Percentiles rank a stretch among this genome's conserved stretches.
Conservation (phyloP, 2,113 vertebrate species). For the Athene cunicularia region DNA sequence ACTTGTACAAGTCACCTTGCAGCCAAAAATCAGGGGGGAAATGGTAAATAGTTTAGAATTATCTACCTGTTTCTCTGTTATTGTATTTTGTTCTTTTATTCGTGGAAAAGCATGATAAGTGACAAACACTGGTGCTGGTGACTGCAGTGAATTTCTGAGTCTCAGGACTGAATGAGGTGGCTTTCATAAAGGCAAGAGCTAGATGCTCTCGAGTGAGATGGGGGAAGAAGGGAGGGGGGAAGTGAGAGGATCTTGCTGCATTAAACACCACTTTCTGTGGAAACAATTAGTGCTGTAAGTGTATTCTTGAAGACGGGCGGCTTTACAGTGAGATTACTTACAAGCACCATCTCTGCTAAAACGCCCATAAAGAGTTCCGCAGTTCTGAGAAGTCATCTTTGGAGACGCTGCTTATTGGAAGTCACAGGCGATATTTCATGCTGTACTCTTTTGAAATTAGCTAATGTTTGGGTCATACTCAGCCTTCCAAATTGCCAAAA, state of each 20-base stretch:
- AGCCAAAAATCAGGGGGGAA: background rate
- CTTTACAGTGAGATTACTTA: conserved; percentile 76
- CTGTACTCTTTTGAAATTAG: conserved; percentile 62
- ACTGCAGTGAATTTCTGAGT: background rate
- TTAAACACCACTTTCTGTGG: conserved; percentile 79
- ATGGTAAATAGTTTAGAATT: background rate
- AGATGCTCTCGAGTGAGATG: conserved; percentile 11
- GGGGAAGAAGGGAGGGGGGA: conserved; percentile 2
- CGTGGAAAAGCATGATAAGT: background rate
- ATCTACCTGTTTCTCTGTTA: background rate
- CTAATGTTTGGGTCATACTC: conserved; percentile 66
- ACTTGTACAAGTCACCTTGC: background rate
- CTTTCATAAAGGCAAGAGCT: conserved; percentile 27
- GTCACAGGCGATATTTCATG: conserved; percentile 55
- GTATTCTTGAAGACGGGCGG: conserved; percentile 71
- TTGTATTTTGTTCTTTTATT: background rate
- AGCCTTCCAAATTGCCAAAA: conserved; percentile 38
- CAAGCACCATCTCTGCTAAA: conserved; percentile 71
- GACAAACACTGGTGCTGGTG: background rate
- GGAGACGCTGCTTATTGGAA: conserved; percentile 76
- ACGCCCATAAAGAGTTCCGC: conserved; percentile 72
- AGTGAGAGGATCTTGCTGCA: conserved; percentile 65
- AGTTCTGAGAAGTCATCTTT: conserved; percentile 75
- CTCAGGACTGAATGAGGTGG: background rate
- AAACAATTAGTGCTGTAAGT: conserved; percentile 81